Evolutionary conservation across 2,888 invertebrate genomes (phyloP).

Genomic region (Kuschelorhynchus macadamiae): DNA sequence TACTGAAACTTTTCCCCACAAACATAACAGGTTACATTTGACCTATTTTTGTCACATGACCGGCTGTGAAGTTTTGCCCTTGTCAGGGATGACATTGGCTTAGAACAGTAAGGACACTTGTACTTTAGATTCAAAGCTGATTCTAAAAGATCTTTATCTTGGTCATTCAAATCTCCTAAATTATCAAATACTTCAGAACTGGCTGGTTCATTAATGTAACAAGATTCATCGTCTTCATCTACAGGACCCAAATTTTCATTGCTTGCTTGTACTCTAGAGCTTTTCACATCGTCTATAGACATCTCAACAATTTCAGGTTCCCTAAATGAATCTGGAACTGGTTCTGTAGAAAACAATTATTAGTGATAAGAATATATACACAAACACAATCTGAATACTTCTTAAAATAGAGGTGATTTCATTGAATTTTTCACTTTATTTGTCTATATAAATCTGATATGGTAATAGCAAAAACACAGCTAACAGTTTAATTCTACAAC

Average conservation of each 20-base stretch:
- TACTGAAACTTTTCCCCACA: conserved; percentile 29
- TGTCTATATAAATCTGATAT: no score
- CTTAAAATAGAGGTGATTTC: no score
- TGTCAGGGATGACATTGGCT: conserved; percentile 24
- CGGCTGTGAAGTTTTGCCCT: conserved; percentile 30
- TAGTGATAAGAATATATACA: no score
- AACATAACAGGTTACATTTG: conserved; percentile 29
- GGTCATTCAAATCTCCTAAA: conserved; percentile 9
- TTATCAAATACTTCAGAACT: conserved; percentile 5
- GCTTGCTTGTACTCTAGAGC: no score
- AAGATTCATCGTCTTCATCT: conserved; percentile 1
- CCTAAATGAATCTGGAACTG: no score
- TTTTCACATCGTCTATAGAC: no score
- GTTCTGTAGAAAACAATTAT: no score
- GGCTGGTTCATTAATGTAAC: neutral
- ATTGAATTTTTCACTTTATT: no score
- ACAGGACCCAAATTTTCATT: neutral
- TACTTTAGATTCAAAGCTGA: conserved; percentile 35
- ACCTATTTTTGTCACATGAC: conserved; percentile 22
- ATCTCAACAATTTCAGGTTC: no score
- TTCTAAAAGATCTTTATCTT: conserved; percentile 9
- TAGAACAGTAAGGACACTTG: conserved; percentile 35
- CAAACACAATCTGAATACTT: no score
- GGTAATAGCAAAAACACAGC: no score
- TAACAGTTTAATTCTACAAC: no score